phyloP scores from a whole-genome alignment of 2,113 vertebrate species.

The Promerops cafer region DNA sequence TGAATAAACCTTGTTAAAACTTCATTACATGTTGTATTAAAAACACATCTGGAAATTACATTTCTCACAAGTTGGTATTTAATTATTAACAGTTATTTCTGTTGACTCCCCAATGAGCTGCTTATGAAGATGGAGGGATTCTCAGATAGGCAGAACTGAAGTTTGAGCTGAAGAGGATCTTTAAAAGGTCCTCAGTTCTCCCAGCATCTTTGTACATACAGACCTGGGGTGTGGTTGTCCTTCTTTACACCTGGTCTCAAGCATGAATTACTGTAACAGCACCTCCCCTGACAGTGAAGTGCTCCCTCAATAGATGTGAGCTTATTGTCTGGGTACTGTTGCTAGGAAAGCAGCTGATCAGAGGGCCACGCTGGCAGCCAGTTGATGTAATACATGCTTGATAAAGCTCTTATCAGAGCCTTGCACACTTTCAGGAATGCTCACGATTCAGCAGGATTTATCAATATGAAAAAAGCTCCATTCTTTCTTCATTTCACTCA shows the following conservation, averaged over 20 bases:
- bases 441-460: neutral
- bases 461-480: neutral
- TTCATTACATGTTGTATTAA: neutral
- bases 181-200: neutral
- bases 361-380: neutral
- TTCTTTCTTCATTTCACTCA: neutral
- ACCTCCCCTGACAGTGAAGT: neutral
- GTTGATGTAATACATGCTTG: neutral
- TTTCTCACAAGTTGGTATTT: neutral
- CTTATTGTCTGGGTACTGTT: neutral
- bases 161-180: neutral
- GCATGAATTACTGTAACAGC: neutral
- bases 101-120: neutral
- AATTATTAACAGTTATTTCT: neutral
- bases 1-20: neutral
- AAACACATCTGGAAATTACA: neutral
- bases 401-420: slow-evolving; percentile 31
- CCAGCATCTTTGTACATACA: neutral
- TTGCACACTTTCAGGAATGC: neutral
- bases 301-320: neutral
- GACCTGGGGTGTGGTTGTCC: neutral
- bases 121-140: neutral
- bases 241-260: neutral
- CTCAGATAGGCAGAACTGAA: neutral
- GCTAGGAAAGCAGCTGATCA: slow-evolving; percentile 6